Evolutionary conservation across 2,113 vertebrate genomes (phyloP).

Genomic region (Martes martes): DNA sequence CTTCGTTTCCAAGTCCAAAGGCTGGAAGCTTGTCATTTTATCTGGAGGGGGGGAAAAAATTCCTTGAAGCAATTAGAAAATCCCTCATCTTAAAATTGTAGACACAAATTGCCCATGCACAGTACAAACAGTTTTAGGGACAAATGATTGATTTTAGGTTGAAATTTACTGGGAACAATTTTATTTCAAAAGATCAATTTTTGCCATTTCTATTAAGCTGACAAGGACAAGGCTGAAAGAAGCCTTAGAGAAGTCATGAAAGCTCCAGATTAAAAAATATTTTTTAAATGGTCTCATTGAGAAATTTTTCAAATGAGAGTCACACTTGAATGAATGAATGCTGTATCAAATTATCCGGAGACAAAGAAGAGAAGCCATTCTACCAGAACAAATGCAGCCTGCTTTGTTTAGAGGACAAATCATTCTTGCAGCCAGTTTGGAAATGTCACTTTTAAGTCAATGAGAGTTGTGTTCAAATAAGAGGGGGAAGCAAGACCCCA

Average conservation of each 20-base stretch:
- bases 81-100: not conserved
- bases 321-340: constrained; percentile 64
- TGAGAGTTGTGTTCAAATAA: constrained; percentile 73
- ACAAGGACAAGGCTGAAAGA: constrained; percentile 52
- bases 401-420: constrained; percentile 68
- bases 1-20: not conserved
- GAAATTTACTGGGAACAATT: constrained; percentile 12
- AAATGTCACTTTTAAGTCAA: constrained; percentile 78
- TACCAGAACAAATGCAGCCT: constrained; percentile 64
- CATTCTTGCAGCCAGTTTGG: constrained; percentile 65
- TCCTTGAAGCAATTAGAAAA: constrained; percentile 26
- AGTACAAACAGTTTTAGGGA: not conserved
- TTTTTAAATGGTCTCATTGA: constrained; percentile 76
- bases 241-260: constrained; percentile 47
- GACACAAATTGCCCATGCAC: not conserved
- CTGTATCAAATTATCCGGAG: constrained; percentile 64
- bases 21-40: constrained; percentile 19
- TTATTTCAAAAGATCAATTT: constrained; percentile 39
- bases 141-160: not conserved
- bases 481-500: constrained; percentile 64
- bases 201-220: not conserved
- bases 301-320: constrained; percentile 69
- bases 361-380: constrained; percentile 72
- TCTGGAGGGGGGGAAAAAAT: not conserved
- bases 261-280: constrained; percentile 67